Conservation (phyloP, 2,888 invertebrate species). For the Fragum fragum region DNA sequence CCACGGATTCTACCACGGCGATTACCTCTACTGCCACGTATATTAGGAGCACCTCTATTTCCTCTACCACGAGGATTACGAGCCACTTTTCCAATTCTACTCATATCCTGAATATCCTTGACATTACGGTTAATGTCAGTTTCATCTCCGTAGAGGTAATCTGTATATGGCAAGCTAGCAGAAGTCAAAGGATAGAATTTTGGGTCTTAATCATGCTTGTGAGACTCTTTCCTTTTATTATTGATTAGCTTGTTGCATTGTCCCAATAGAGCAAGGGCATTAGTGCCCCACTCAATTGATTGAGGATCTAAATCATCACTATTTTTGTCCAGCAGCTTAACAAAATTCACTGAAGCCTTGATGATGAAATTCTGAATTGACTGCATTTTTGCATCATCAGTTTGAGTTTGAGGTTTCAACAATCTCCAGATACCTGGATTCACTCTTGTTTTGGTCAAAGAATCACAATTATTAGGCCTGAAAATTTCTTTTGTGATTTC, state of each 20-base stretch:
- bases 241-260: conserved; percentile 30
- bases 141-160: conserved; percentile 51
- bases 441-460: conserved; percentile 37
- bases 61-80: too few relatives aligned
- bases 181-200: conserved; percentile 2
- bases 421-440: conserved; percentile 46
- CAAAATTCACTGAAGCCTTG: conserved; percentile 27
- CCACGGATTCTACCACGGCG: too few relatives aligned
- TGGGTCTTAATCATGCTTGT: not conserved
- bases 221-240: conserved; percentile 29
- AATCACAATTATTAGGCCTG: conserved; percentile 45
- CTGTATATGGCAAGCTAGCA: too few relatives aligned
- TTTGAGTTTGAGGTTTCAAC: conserved; percentile 31
- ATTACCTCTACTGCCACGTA: not conserved
- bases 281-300: conserved; percentile 34
- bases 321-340: conserved; percentile 34
- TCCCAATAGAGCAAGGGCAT: conserved; percentile 47
- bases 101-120: conserved; percentile 43
- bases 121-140: conserved; percentile 47
- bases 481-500: conserved; percentile 38
- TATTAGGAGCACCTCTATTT: too few relatives aligned
- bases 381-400: conserved; percentile 40
- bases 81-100: too few relatives aligned
- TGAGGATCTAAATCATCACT: conserved; percentile 12
- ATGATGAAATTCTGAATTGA: conserved; percentile 29